Evolutionary conservation across 53 echinoderm and acorn worm species (phyloP).

Genomic region (Hippasteria phrygiana): DNA sequence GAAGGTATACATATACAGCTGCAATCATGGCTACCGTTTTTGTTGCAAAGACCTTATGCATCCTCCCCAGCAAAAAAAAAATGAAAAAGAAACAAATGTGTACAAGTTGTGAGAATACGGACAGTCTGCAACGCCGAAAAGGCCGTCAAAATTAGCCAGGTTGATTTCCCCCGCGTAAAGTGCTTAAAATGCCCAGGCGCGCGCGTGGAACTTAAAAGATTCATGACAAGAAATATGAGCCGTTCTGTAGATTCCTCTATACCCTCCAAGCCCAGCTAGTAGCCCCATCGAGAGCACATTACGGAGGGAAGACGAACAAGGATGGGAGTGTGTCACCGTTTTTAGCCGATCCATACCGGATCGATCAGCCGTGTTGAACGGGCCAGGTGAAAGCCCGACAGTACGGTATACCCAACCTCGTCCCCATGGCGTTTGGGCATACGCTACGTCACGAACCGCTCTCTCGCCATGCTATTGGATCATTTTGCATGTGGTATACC

Average conservation of each 20-base stretch:
- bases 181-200: not conserved
- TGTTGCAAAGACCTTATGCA: no score
- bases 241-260: not conserved
- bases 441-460: not conserved
- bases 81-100: no score
- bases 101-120: no score
- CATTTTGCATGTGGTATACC: no score
- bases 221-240: slow-evolving; percentile 40
- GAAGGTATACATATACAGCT: no score
- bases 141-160: slow-evolving; percentile 8
- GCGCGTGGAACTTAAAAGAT: slow-evolving; percentile 34
- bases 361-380: slow-evolving; percentile 10
- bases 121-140: not conserved
- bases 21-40: no score
- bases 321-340: slow-evolving; percentile 42
- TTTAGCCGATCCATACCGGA: slow-evolving; percentile 45
- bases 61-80: no score
- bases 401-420: not conserved
- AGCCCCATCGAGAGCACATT: slow-evolving; percentile 36
- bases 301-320: not conserved
- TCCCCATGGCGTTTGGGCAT: not conserved
- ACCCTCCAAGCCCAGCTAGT: not conserved
- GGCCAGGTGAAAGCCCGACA: slow-evolving; percentile 51
- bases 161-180: slow-evolving; percentile 34
- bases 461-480: no score